Percentiles rank a stretch among this genome's conserved stretches.
Conservation (phyloP, 2,888 invertebrate species). For the Patella caerulea region DNA sequence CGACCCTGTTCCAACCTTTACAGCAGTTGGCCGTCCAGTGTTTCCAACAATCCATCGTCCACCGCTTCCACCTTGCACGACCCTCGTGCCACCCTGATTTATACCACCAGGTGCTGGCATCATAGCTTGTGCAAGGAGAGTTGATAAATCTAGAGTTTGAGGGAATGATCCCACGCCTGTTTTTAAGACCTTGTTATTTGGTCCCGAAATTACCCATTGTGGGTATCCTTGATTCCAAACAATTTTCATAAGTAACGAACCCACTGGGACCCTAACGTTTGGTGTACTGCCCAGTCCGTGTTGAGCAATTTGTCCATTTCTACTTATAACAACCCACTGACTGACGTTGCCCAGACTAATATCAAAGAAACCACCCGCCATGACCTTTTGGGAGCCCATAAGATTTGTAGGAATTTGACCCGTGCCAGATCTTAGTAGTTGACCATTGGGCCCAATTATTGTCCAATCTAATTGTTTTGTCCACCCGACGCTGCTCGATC, state of each 20-base stretch:
- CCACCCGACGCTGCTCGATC: not conserved
- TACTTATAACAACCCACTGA: not conserved
- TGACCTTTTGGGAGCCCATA: conserved; percentile 27
- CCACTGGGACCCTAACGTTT: conserved; percentile 1
- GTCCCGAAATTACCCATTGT: conserved; percentile 32
- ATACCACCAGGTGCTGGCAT: not conserved
- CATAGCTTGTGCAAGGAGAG: not conserved
- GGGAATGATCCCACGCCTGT: conserved; percentile 33
- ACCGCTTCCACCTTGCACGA: conserved; percentile 16
- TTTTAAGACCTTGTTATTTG: conserved; percentile 31
- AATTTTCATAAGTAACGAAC: not conserved
- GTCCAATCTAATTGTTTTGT: conserved; percentile 32
- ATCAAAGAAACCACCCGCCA: conserved; percentile 15
- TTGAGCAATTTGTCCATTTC: conserved; percentile 18
- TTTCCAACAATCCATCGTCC: not conserved
- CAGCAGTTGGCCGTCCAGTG: not conserved
- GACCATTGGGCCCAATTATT: conserved; percentile 31
- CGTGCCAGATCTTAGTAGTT: conserved; percentile 26
- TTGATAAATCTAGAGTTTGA: not conserved
- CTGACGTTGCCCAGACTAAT: conserved; percentile 1
- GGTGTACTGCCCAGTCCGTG: conserved; percentile 6
- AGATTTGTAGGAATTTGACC: conserved; percentile 33
- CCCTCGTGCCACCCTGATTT: not conserved
- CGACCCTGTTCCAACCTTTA: not conserved
- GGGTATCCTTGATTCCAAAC: conserved; percentile 7